Percentiles rank a stretch among this genome's conserved stretches.
These are phyloP conservation scores for Temnothorax ravouxi DNA, from an alignment of 2,888 invertebrate genomes.

Conservation along the genomic window DNA sequence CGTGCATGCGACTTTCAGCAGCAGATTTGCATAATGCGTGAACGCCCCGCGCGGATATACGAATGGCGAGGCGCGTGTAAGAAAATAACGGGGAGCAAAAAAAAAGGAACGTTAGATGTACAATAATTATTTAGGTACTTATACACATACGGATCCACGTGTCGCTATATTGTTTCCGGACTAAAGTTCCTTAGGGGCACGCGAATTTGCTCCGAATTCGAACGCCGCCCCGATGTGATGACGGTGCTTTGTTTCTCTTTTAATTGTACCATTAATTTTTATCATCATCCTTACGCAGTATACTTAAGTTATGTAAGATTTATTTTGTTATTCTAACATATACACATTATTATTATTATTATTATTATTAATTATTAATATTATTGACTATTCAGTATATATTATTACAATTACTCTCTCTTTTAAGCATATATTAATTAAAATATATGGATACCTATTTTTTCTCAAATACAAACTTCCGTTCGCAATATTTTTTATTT, in stretches of 20 bases:
- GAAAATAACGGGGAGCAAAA: slow-evolving; percentile 59
- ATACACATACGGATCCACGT: slow-evolving; percentile 60
- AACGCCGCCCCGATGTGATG: slow-evolving; percentile 84
- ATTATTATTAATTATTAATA: slow-evolving; percentile 74
- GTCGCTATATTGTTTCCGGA: slow-evolving; percentile 79
- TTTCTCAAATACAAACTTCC: slow-evolving; percentile 78
- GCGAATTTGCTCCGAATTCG: slow-evolving; percentile 70
- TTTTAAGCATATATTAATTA: slow-evolving; percentile 79
- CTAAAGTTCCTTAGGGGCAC: slow-evolving; percentile 84
- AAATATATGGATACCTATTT: slow-evolving; percentile 84
- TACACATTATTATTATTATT: slow-evolving; percentile 72
- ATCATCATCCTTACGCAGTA: slow-evolving; percentile 76
- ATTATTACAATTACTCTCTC: slow-evolving; percentile 79
- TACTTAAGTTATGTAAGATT: slow-evolving; percentile 80
- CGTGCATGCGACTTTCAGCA: neutral
- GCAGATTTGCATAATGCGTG: slow-evolving; percentile 23
- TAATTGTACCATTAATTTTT: slow-evolving; percentile 76
- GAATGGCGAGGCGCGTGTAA: slow-evolving; percentile 34
- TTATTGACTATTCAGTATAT: slow-evolving; percentile 76
- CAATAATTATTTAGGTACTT: slow-evolving; percentile 73
- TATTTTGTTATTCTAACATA: slow-evolving; percentile 82
- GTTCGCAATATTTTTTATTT: slow-evolving; percentile 61
- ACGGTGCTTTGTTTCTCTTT: slow-evolving; percentile 85
- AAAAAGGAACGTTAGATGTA: slow-evolving; percentile 70
- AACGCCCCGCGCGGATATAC: slow-evolving; percentile 21